Base-by-base conservation (phyloP, 2,113 vertebrate species). In the Chlamydotis undulata region DNA sequence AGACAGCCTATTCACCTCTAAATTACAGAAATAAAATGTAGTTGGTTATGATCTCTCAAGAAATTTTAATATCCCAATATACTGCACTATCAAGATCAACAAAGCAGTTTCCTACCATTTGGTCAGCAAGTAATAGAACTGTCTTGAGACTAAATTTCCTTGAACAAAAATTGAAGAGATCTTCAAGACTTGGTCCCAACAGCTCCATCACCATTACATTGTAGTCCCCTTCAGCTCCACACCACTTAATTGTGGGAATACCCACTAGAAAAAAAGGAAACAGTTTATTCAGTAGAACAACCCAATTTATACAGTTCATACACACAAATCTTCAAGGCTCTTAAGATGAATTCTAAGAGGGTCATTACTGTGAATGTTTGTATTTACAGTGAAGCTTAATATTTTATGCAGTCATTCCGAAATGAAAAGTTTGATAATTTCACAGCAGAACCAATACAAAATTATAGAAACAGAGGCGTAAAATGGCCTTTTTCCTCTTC, bases 181-280 rank as follows among this genome's bases (percentile, higher is more conserved):
- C 99, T 93, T 99, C 99, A 78, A 99, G 98, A 97, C 99, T 99
- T 4, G 99, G 99, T 39, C 99, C 99, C 97, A 99, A 93, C 67
- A 99, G 97, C 96, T 99, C 99, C 99, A 99, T 99, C 93, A 99
- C 99, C 99, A 99, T 99, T 94, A 99, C 99, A 0, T 99, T 99
- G 97, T 99, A 99, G 96, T 99, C 99, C 2, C 99, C 99, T 97
- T 99, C 99, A 7, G 99, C 99, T 52, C 99, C 99, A 43, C 99
- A 99, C 99, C 99, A 99, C 89, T 99, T 99, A 94, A 99, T 99
- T 69, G 98, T 99, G 43, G 99, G 99, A 96, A 99, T 99, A 75
- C 99, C 99, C 96, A 99, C 99, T 99, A 95, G 50, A 97, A 96
- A 45, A 45, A 95, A 68, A 97, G 19, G 3, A 74, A 89, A 89